Conservation (phyloP, 2,797 vertebrate species). For the Luscinia megarhynchos region DNA sequence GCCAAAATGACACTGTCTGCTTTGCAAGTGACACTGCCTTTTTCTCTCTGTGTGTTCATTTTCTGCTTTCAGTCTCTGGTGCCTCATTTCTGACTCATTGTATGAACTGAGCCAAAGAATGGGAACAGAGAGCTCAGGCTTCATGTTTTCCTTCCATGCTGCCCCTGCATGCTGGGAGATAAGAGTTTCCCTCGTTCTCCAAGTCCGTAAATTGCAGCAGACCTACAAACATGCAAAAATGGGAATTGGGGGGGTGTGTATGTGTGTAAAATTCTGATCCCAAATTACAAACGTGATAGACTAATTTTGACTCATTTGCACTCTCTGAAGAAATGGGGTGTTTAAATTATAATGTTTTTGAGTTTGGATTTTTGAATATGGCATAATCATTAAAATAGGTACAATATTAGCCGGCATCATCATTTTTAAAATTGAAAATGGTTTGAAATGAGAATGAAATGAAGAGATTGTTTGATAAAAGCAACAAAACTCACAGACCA, state of each 20-base stretch:
- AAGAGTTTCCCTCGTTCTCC: not conserved
- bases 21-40: not conserved
- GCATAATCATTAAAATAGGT: not conserved
- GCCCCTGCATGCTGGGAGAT: rapidly evolving
- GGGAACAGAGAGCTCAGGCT: not conserved
- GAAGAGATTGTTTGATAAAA: no score
- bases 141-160: not conserved
- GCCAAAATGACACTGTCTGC: not conserved
- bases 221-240: not conserved
- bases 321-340: not conserved
- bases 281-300: not conserved
- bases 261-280: not conserved
- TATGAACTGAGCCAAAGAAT: not conserved
- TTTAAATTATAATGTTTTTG: not conserved
- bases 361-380: not conserved
- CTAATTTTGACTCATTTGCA: not conserved
- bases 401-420: not conserved
- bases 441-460: not conserved
- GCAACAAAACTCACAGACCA: not conserved
- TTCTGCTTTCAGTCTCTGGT: not conserved
- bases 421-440: not conserved
- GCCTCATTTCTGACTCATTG: not conserved
- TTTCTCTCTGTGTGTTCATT: not conserved
- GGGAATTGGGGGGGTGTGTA: no score
- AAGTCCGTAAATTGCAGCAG: rapidly evolving